Evolutionary conservation across 2,888 invertebrate species (phyloP).

Genomic region (Ptychoptera albimana): DNA sequence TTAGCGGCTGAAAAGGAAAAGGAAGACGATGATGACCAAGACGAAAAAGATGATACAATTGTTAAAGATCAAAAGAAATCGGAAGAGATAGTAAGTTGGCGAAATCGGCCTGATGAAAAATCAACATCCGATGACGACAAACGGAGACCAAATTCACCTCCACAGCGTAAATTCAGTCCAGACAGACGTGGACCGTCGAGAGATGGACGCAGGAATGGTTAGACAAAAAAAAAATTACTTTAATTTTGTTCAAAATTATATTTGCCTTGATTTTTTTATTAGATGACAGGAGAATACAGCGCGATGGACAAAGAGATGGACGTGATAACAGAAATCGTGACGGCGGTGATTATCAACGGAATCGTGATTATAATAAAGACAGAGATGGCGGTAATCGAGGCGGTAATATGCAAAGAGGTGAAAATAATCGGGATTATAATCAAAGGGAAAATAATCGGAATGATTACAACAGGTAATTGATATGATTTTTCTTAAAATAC

Average conservation of each 20-base stretch:
- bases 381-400: conserved; percentile 1
- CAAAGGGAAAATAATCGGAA: neutral
- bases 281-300: conserved; percentile 6
- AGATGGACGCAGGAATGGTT: conserved; percentile 11
- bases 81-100: conserved; percentile 24
- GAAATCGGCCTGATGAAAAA: conserved; percentile 17
- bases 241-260: neutral
- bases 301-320: conserved; percentile 1
- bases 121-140: conserved; percentile 10
- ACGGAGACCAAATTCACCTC: conserved; percentile 8
- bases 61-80: conserved; percentile 13
- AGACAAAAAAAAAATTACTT: no score
- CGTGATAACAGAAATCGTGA: conserved; percentile 5
- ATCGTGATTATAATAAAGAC: conserved; percentile 5
- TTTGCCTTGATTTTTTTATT: neutral
- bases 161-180: conserved; percentile 18
- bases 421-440: conserved; percentile 1
- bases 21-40: conserved; percentile 4
- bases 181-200: conserved; percentile 13
- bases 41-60: conserved; percentile 7
- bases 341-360: neutral
- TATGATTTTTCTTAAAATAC: no score
- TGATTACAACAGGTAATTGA: neutral
- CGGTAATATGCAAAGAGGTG: neutral
- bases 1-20: conserved; percentile 4